Percentiles rank a stretch among this genome's conserved stretches.
phyloP scores from a whole-genome alignment of 2,888 invertebrate genomes.

The Machimus atricapillus region DNA sequence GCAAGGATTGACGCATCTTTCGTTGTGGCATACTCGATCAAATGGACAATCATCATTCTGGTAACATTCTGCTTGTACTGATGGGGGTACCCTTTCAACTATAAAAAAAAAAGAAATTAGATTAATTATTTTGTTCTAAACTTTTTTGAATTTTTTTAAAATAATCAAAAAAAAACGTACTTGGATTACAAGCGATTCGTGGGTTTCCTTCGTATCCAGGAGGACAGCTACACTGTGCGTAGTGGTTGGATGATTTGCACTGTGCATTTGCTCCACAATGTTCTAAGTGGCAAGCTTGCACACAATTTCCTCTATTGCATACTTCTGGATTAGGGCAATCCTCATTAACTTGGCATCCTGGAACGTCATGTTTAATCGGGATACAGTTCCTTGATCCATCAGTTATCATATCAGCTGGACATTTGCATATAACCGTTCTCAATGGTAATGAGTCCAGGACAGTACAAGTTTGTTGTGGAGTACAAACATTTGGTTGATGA shows the following conservation, averaged over 20 bases:
- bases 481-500: constrained; percentile 73
- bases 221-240: constrained; percentile 80
- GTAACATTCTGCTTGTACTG: constrained; percentile 71
- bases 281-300: constrained; percentile 79
- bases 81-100: constrained; percentile 55
- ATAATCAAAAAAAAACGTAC: constrained; percentile 57
- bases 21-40: constrained; percentile 79
- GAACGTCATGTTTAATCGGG: constrained; percentile 65
- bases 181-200: constrained; percentile 74
- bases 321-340: constrained; percentile 79
- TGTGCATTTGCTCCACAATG: constrained; percentile 84
- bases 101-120: constrained; percentile 49
- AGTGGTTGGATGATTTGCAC: constrained; percentile 78
- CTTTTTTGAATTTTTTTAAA: too few relatives aligned
- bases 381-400: constrained; percentile 78
- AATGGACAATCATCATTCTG: constrained; percentile 78
- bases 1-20: constrained; percentile 82
- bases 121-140: background rate
- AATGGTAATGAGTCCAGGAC: constrained; percentile 81
- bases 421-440: constrained; percentile 85
- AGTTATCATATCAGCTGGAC: constrained; percentile 80
- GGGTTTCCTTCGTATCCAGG: constrained; percentile 80
- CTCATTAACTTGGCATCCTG: constrained; percentile 74
- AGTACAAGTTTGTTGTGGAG: constrained; percentile 78
- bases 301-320: constrained; percentile 78